Evolutionary conservation across 1,140 invertebrate genomes (phyloP), one percentile per base, ranked within the genome.

Genomic region (Bombus vancouverensis): DNA sequence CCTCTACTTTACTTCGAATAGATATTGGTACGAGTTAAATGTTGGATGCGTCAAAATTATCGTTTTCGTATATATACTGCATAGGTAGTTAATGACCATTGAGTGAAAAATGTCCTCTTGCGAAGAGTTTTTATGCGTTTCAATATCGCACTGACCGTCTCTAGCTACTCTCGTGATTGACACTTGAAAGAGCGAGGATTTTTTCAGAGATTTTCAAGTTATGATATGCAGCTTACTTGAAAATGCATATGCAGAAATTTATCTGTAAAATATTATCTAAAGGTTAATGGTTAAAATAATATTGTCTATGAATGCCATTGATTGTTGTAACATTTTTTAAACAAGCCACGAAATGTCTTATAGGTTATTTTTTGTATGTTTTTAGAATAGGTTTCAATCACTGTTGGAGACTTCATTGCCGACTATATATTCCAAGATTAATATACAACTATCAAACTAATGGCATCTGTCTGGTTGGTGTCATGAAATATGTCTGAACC

Each of bases 391-490:
- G 1, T 28, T 70, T 25, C 37, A 70, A 59, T 28, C 57, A 22
- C 9, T 71, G 25, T 28, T 25, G 37, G 25, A 39, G 37, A 71
- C 25, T 71, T 39, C 22, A 39, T 22, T 39, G 68, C 68, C 37
- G 9, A 39, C 12, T 28, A 18, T 13, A 71, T 39, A 71, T 39
- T 71, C 37, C 1, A 39, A 71, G 68, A 39, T 71, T 71, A 71
- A 71, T 71, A 71, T 28, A 39, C 37, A 39, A 37, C 68, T 39
- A 71, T 71, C 68, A 71, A 71, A 71, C 9, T 71, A 39, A 71
- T 28, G 37, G 37, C 37, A 39, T 37, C 25, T 39, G 37, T 39
- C 68, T 71, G 9, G 4, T 37, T 39, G 22, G 25, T 28, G 37
- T 71, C 22, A 37, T 68, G 66, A 68, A 68, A 68, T 68, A 68